Evolutionary conservation across 2,113 vertebrate species (phyloP).

Genomic region (Hymenochirus boettgeri): DNA sequence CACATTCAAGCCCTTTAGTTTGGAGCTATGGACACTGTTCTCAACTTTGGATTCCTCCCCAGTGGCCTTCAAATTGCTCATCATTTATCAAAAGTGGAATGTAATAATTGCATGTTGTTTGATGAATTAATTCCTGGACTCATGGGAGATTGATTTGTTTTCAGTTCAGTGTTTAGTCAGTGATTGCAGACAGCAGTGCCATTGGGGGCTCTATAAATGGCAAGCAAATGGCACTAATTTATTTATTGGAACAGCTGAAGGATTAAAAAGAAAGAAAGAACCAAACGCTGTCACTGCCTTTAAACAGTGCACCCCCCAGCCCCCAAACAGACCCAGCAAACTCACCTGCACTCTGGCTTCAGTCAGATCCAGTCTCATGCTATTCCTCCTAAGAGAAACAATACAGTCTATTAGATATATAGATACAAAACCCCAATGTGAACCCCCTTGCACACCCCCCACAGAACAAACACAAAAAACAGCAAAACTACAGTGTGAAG

Average conservation of each 20-base stretch:
- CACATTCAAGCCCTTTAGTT: background rate
- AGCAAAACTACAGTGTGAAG: no score
- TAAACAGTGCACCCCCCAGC: no score
- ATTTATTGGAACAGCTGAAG: constrained; percentile 14
- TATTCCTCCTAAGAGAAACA: constrained; percentile 85
- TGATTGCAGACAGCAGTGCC: constrained; percentile 34
- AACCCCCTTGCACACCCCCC: no score
- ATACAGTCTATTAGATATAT: background rate
- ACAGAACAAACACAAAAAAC: no score
- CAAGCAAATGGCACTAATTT: constrained; percentile 21
- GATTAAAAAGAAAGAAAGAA: no score
- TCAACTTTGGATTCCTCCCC: constrained; percentile 18
- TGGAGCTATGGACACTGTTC: constrained; percentile 14
- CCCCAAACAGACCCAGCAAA: no score
- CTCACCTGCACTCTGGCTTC: constrained; percentile 97
- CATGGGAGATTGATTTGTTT: constrained; percentile 42
- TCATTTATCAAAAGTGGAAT: constrained; percentile 34
- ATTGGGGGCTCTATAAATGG: constrained; percentile 39
- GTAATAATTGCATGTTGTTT: constrained; percentile 40
- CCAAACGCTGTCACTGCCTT: background rate
- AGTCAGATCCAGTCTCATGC: constrained; percentile 97
- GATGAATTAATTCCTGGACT: constrained; percentile 43
- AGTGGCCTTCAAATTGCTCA: constrained; percentile 33
- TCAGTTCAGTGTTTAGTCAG: constrained; percentile 32
- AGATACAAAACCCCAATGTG: no score